Evolutionary conservation across 2,113 vertebrate genomes (phyloP).

Genomic region (Isichthys henryi): DNA sequence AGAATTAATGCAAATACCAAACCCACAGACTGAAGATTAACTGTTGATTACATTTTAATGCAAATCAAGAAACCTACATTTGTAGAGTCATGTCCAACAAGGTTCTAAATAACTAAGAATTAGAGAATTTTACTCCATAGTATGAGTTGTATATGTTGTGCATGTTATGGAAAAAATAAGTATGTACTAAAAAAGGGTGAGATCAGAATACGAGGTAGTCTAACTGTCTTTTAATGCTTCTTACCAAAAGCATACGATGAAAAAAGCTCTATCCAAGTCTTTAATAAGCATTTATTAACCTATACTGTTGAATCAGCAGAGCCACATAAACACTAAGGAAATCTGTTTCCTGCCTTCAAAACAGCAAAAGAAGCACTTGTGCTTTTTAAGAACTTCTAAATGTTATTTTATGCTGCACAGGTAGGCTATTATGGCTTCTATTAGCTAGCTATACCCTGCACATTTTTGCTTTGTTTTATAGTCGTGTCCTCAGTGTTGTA

Average conservation of each 20-base stretch:
- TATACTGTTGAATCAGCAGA: background rate
- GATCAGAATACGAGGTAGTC: background rate
- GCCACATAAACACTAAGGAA: background rate
- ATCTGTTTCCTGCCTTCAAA: background rate
- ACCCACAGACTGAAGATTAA: background rate
- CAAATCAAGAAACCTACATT: background rate
- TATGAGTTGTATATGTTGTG: no score
- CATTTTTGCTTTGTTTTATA: background rate
- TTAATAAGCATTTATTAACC: background rate
- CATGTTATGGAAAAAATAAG: background rate
- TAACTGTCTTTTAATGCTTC: background rate
- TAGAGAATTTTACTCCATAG: background rate
- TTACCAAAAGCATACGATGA: background rate
- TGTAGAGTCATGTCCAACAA: background rate
- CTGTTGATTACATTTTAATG: background rate
- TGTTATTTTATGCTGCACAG: background rate
- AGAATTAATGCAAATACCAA: background rate
- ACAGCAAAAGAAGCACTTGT: background rate
- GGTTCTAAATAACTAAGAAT: background rate
- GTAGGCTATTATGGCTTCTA: background rate
- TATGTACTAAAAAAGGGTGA: background rate
- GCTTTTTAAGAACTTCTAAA: background rate
- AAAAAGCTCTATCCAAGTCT: background rate
- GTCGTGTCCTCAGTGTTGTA: background rate
- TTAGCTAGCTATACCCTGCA: background rate